Percentiles rank a stretch among this genome's conserved stretches.
These are phyloP conservation scores for Xestia c-nigrum DNA, from an alignment of 2,888 invertebrate species.

Conservation along the genomic window DNA sequence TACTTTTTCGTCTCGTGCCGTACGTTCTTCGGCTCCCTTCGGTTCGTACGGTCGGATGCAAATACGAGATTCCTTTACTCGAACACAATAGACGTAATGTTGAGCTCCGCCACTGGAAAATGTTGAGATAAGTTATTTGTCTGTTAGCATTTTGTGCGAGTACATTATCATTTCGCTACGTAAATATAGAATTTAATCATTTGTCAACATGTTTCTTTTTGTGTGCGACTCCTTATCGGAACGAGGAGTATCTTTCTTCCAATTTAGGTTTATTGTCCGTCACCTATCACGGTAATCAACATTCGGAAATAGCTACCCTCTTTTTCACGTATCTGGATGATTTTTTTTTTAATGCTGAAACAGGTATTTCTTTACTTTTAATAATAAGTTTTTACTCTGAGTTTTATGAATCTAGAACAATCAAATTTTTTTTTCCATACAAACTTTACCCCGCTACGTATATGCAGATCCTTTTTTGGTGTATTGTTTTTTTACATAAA, in stretches of 20 bases:
- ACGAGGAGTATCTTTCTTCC: slow-evolving; percentile 43
- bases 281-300: slow-evolving; percentile 39
- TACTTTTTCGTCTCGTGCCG: slow-evolving; percentile 81
- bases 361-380: too few species aligned
- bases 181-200: slow-evolving; percentile 68
- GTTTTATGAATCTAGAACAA: too few species aligned
- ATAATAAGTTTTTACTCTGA: too few species aligned
- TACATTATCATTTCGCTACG: slow-evolving; percentile 71
- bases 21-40: slow-evolving; percentile 76
- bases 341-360: too few species aligned
- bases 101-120: slow-evolving; percentile 82
- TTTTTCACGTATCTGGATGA: too few species aligned
- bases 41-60: slow-evolving; percentile 82
- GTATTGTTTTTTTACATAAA: neutral
- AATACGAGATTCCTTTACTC: slow-evolving; percentile 85
- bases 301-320: neutral
- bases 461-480: neutral
- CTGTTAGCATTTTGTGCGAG: slow-evolving; percentile 78
- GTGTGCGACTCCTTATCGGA: slow-evolving; percentile 45
- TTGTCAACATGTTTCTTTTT: slow-evolving; percentile 68
- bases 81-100: slow-evolving; percentile 84
- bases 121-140: slow-evolving; percentile 86
- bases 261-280: slow-evolving; percentile 52
- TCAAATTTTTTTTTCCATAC: too few species aligned
- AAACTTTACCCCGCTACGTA: too few species aligned